A percentile compares a stretch with the other conserved stretches of the same genome.
Conservation (phyloP, 2,888 invertebrate species). For the Agrochola macilenta region DNA sequence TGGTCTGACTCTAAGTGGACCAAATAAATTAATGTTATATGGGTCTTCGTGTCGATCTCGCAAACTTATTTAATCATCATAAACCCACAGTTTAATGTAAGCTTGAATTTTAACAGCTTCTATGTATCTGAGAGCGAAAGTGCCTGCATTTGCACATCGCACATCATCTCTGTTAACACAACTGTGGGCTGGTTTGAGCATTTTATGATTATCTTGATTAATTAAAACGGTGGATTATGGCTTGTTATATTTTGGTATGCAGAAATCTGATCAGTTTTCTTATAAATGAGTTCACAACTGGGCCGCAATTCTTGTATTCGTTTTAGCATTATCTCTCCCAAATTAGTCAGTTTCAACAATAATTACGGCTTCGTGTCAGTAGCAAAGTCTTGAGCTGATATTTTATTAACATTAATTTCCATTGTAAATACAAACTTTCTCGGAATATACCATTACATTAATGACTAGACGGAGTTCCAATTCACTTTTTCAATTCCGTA, state of each 20-base stretch:
- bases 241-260: conserved; percentile 5
- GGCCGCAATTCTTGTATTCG: background rate
- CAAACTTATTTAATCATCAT: conserved; percentile 53
- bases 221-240: conserved; percentile 9
- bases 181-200: conserved; percentile 1
- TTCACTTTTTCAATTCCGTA: conserved; percentile 54
- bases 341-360: conserved; percentile 5
- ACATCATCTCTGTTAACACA: conserved; percentile 29
- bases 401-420: conserved; percentile 45
- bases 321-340: background rate
- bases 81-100: conserved; percentile 35
- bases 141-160: conserved; percentile 48
- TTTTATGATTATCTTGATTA: conserved; percentile 17
- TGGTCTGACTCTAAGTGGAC: background rate
- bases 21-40: conserved; percentile 30
- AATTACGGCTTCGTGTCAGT: conserved; percentile 21
- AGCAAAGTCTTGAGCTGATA: conserved; percentile 35
- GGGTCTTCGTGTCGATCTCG: conserved; percentile 4
- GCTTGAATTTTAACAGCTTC: conserved; percentile 48
- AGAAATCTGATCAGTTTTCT: background rate
- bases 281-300: background rate
- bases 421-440: conserved; percentile 54
- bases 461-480: conserved; percentile 44
- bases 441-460: conserved; percentile 52
- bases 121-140: conserved; percentile 58